phyloP scores from a whole-genome alignment of 1,140 invertebrate genomes.

The Scaptomyza hsui region DNA sequence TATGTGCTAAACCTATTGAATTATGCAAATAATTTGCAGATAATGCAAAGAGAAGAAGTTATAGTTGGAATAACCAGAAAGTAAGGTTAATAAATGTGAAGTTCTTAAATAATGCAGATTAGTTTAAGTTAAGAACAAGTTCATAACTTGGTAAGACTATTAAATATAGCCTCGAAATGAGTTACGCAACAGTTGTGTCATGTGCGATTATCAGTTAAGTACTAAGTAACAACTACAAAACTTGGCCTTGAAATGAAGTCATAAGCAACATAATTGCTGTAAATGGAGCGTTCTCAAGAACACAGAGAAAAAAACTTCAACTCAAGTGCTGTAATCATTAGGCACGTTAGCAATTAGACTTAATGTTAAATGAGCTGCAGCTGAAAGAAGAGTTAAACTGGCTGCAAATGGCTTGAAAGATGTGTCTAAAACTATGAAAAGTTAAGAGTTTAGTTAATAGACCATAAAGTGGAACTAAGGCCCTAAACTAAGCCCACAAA shows the following conservation, averaged over 20 bases:
- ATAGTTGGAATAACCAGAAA: no score
- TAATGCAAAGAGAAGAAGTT: no score
- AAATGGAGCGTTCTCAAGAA: slow-evolving; percentile 11
- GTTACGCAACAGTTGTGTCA: slow-evolving; percentile 23
- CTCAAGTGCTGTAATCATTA: slow-evolving; percentile 13
- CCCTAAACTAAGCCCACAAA: slow-evolving; percentile 12
- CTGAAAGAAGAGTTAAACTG: not conserved
- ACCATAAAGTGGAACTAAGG: slow-evolving; percentile 10
- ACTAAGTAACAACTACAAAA: not conserved
- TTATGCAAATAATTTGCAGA: not conserved
- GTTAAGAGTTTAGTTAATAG: slow-evolving; percentile 32
- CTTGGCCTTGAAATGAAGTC: slow-evolving; percentile 21
- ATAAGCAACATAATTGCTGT: slow-evolving; percentile 18
- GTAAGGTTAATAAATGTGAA: no score
- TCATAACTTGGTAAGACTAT: not conserved
- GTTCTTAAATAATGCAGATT: not conserved
- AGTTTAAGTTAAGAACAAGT: not conserved
- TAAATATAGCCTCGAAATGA: not conserved
- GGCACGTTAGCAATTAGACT: slow-evolving; percentile 16
- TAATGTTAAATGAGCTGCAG: slow-evolving; percentile 17
- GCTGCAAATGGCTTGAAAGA: not conserved
- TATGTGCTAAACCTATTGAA: not conserved
- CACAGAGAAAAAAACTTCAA: not conserved
- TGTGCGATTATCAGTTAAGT: slow-evolving; percentile 10
- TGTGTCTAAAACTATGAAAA: not conserved